Evolutionary conservation across 2,113 vertebrate genomes (phyloP).

Genomic region (Oncorhynchus keta): DNA sequence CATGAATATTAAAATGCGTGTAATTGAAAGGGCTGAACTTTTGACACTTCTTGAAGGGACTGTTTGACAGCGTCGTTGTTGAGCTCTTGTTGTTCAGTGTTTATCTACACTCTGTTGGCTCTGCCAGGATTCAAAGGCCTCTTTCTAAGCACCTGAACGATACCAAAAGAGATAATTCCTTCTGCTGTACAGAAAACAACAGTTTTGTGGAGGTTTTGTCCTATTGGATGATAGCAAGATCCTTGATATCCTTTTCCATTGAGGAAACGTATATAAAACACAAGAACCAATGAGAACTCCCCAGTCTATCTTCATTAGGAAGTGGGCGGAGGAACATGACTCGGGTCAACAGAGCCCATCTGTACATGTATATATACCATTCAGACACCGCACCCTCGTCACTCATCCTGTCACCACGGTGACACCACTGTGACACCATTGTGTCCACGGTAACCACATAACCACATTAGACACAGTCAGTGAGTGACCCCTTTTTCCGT

Average conservation of each 20-base stretch:
- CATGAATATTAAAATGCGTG: constrained; percentile 75
- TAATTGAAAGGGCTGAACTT: constrained; percentile 75
- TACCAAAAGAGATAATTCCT: constrained; percentile 12
- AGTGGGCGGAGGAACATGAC: constrained; percentile 30
- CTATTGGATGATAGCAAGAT: background rate
- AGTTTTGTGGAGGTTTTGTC: background rate
- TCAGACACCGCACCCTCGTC: constrained; percentile 64
- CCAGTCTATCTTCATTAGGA: constrained; percentile 4
- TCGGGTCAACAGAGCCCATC: constrained; percentile 17
- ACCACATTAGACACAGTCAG: constrained; percentile 62
- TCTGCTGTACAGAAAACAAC: background rate
- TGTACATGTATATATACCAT: constrained; percentile 33
- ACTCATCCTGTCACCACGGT: constrained; percentile 67
- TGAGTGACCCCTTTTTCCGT: constrained; percentile 72
- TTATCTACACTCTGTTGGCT: constrained; percentile 65
- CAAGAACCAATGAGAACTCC: constrained; percentile 15
- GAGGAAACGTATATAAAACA: background rate
- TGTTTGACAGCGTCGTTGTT: constrained; percentile 58
- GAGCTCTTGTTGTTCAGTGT: constrained; percentile 2
- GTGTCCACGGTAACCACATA: constrained; percentile 79
- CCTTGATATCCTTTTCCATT: background rate
- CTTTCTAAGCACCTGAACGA: constrained; percentile 50
- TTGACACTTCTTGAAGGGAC: constrained; percentile 65
- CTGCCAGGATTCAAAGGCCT: constrained; percentile 44
- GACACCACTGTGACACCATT: constrained; percentile 32